A percentile compares a stretch with the other conserved stretches of the same genome.
These are phyloP conservation scores for Muschampia plurimacula DNA, from an alignment of 2,888 invertebrate species.

Conservation along the genomic window DNA sequence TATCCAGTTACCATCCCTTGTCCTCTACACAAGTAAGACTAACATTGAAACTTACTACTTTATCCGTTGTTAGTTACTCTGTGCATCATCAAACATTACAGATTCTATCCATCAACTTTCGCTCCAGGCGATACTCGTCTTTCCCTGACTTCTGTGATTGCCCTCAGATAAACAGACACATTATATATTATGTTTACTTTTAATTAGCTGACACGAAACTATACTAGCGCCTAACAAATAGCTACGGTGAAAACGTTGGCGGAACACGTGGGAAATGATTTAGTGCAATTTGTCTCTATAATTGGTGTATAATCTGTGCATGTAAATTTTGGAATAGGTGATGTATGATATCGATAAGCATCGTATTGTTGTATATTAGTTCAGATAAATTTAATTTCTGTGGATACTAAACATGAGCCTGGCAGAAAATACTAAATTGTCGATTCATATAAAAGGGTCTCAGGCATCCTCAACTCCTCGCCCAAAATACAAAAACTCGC, in stretches of 20 bases:
- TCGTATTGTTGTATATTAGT: neutral
- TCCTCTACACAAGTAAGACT: no score
- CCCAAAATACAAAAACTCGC: no score
- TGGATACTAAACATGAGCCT: neutral
- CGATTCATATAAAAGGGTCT: no score
- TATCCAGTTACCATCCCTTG: no score
- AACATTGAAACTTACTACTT: no score
- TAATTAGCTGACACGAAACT: conserved; percentile 73
- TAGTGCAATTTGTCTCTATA: conserved; percentile 47
- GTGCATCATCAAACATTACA: conserved; percentile 53
- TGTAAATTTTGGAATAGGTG: conserved; percentile 31
- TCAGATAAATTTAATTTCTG: neutral
- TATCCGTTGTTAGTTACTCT: conserved; percentile 47
- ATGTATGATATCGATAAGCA: conserved; percentile 30
- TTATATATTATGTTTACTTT: conserved; percentile 74
- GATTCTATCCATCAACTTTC: conserved; percentile 71
- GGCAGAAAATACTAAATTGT: no score
- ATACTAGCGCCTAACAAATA: conserved; percentile 50
- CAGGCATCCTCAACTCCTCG: no score
- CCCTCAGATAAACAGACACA: conserved; percentile 54
- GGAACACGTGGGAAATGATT: conserved; percentile 73
- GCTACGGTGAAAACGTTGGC: conserved; percentile 44
- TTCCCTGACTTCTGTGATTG: conserved; percentile 75
- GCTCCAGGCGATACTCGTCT: conserved; percentile 69
- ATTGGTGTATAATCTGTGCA: conserved; percentile 38